These are phyloP conservation scores for Sardinella longiceps DNA, from an alignment of 2,797 vertebrate species.

Conservation along the genomic window DNA sequence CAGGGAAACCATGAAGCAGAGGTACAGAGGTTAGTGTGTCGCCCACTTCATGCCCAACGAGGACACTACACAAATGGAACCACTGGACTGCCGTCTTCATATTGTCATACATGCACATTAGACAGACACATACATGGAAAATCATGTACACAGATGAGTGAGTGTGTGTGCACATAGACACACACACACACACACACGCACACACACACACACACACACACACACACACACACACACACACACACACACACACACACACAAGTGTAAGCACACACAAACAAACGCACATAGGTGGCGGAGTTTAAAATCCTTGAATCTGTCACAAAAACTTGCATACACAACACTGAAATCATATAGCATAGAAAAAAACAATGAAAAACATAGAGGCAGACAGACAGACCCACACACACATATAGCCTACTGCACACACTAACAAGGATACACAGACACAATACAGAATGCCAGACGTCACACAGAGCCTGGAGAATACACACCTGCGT, in stretches of 20 bases:
- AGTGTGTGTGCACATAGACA: not conserved
- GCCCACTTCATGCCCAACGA: not conserved
- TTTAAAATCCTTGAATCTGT: too few species aligned
- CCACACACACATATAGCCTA: not conserved
- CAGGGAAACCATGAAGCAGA: not conserved
- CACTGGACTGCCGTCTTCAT: not conserved
- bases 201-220: not conserved
- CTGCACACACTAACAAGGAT: not conserved
- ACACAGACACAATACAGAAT: not conserved
- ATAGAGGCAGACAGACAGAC: not conserved
- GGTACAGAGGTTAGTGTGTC: not conserved
- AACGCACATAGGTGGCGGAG: too few species aligned
- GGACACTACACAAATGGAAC: not conserved
- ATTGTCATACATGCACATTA: not conserved
- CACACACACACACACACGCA: not conserved
- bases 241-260: too few species aligned
- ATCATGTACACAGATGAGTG: not conserved
- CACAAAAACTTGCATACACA: too few species aligned
- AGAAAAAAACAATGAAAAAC: not conserved
- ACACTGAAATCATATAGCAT: too few species aligned
- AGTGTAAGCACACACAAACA: too few species aligned
- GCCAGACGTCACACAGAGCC: not conserved
- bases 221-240: constrained; percentile 10
- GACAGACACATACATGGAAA: not conserved
- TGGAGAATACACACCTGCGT: constrained; percentile 69